A percentile compares a stretch with the other conserved stretches of the same genome.
Conservation (phyloP, 2,797 vertebrate genomes). For the Rhabdophis nuchalis region DNA sequence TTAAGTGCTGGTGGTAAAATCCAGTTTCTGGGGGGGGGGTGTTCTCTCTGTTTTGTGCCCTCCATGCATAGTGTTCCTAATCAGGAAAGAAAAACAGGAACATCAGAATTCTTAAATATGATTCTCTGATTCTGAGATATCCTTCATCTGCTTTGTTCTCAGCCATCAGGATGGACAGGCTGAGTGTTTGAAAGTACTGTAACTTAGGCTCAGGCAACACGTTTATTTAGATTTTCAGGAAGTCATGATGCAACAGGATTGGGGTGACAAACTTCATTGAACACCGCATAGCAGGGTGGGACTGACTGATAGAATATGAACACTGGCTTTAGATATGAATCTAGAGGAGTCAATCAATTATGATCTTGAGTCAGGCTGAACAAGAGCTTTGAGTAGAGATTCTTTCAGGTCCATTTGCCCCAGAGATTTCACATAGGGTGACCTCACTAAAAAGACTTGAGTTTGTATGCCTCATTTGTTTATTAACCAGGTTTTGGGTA, state of each 20-base stretch:
- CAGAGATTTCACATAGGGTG: background rate
- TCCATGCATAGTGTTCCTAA: background rate
- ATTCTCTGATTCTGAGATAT: background rate
- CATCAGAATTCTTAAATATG: background rate
- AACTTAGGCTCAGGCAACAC: background rate
- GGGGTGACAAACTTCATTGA: background rate
- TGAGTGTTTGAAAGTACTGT: background rate
- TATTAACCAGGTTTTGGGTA: background rate
- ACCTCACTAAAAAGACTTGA: background rate
- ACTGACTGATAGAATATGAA: constrained; percentile 2
- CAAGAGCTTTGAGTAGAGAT: background rate
- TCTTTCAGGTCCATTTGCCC: background rate
- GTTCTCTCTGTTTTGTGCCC: background rate
- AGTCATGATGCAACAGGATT: constrained; percentile 22
- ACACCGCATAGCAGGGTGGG: background rate
- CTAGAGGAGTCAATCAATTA: background rate
- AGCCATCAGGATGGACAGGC: background rate
- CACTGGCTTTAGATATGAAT: background rate
- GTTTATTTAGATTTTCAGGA: constrained; percentile 12
- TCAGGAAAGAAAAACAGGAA: background rate
- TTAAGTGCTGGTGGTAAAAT: background rate
- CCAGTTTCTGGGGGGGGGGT: background rate
- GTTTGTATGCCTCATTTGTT: background rate
- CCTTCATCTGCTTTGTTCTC: background rate
- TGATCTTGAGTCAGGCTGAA: background rate